Evolutionary conservation across 2,888 invertebrate species (phyloP).

Genomic region (Stenotaenia linearis): DNA sequence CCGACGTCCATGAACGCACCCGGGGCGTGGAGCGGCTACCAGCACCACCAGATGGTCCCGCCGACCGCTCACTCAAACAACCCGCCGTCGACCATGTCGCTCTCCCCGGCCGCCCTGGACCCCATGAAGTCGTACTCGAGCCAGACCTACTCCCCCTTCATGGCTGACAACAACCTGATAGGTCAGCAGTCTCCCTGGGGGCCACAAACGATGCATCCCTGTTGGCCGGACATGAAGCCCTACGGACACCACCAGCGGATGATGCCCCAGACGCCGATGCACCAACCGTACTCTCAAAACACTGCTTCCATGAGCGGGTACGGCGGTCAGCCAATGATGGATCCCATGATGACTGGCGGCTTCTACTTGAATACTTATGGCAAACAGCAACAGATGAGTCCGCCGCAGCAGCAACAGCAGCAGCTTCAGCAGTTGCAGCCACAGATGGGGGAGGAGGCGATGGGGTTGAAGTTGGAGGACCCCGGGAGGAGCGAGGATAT

Average conservation of each 20-base stretch:
- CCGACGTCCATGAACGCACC: neutral
- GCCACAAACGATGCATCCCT: neutral
- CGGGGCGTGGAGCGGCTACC: neutral
- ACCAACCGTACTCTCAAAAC: neutral
- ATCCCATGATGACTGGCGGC: neutral
- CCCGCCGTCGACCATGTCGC: neutral
- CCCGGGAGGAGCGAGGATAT: neutral
- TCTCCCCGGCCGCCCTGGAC: neutral
- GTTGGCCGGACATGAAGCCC: conserved; percentile 30
- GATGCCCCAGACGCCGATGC: neutral
- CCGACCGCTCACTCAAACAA: neutral
- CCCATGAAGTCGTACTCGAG: neutral
- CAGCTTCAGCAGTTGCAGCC: neutral
- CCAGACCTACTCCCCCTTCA: neutral
- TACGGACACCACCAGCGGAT: conserved; percentile 21
- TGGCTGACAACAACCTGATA: neutral
- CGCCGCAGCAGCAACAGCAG: neutral
- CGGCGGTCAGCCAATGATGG: neutral
- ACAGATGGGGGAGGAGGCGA: neutral
- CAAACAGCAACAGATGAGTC: neutral
- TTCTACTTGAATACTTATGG: neutral
- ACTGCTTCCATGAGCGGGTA: neutral
- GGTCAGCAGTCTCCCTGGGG: neutral
- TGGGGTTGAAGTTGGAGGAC: neutral
- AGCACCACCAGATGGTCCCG: conserved; percentile 24